Evolutionary conservation across 2,113 vertebrate genomes (phyloP).

Genomic region (Callocephalon fimbriatum): DNA sequence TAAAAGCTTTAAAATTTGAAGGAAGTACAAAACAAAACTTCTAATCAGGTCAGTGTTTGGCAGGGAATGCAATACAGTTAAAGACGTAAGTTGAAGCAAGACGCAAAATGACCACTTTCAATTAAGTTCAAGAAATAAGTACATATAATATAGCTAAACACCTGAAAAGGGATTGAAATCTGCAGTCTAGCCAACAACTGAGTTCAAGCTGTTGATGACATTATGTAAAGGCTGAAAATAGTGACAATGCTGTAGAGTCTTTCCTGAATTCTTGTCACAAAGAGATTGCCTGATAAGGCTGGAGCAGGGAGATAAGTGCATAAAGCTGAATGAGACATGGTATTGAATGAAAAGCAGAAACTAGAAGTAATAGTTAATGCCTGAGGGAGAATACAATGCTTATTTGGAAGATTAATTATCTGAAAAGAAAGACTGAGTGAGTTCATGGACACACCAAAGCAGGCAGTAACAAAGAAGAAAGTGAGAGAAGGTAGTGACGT

Average conservation of each 20-base stretch:
- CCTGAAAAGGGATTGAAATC: background rate
- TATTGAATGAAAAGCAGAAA: background rate
- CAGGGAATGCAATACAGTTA: background rate
- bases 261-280: background rate
- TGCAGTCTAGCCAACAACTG: background rate
- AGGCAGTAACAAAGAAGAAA: background rate
- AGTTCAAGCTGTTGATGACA: background rate
- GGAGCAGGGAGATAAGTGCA: background rate
- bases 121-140: background rate
- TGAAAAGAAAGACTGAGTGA: background rate
- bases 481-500: fast-evolving
- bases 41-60: background rate
- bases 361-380: background rate
- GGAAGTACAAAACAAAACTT: background rate
- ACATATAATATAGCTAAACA: background rate
- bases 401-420: background rate
- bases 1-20: background rate
- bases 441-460: background rate
- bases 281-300: background rate
- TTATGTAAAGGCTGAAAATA: background rate
- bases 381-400: background rate
- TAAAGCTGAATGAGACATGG: background rate
- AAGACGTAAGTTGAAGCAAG: background rate
- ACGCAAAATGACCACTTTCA: background rate
- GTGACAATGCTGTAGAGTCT: background rate